These are phyloP conservation scores for Phallusia fumigata DNA, from an alignment of 23 tunicate species.

Conservation along the genomic window DNA sequence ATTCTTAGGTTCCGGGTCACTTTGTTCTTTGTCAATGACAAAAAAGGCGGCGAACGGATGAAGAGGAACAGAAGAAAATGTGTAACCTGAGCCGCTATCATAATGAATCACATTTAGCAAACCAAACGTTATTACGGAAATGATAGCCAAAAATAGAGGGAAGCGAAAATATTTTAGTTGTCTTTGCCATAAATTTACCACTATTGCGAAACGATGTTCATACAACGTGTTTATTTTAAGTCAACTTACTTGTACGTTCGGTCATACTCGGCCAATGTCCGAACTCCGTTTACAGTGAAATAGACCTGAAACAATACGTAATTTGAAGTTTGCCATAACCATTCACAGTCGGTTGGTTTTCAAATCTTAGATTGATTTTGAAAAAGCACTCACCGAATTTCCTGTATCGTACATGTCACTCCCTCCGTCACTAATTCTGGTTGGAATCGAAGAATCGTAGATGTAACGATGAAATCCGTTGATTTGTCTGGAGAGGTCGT, in stretches of 20 bases:
- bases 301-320: too few species aligned
- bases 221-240: too few species aligned
- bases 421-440: slow-evolving; percentile 5
- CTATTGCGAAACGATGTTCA: too few species aligned
- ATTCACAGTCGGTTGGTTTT: too few species aligned
- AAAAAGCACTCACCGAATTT: too few species aligned
- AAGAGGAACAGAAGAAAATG: background rate
- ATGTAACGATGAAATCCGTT: background rate
- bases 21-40: background rate
- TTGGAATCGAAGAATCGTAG: background rate
- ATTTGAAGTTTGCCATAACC: too few species aligned
- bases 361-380: too few species aligned
- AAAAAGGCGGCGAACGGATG: background rate
- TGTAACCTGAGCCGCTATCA: background rate
- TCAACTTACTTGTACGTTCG: background rate
- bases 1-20: background rate
- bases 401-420: slow-evolving; percentile 22
- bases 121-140: too few species aligned
- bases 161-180: too few species aligned
- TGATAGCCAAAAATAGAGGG: too few species aligned
- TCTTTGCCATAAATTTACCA: too few species aligned
- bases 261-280: background rate
- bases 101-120: background rate
- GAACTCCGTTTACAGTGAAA: background rate
- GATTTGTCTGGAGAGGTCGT: too few species aligned